These are phyloP conservation scores for Spilarctia lutea DNA, from an alignment of 2,888 invertebrate genomes.

Conservation along the genomic window DNA sequence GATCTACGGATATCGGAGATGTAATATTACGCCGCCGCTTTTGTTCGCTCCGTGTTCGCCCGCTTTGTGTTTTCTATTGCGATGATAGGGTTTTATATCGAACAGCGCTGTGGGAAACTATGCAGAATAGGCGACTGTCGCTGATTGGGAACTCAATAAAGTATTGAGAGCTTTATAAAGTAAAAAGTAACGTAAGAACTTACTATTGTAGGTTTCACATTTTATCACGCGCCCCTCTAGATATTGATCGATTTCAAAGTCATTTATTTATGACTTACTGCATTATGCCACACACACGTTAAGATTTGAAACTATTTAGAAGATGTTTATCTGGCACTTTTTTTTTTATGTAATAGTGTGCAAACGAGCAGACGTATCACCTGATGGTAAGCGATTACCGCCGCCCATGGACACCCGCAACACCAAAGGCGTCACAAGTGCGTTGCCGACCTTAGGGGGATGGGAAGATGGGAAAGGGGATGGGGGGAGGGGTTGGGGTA, in stretches of 20 bases:
- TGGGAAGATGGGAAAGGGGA: no score
- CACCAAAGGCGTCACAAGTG: no score
- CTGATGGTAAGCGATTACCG: no score
- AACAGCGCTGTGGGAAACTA: conserved; percentile 57
- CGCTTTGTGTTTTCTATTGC: conserved; percentile 64
- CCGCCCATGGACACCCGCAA: no score
- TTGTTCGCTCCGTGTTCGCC: conserved; percentile 56
- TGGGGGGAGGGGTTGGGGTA: no score
- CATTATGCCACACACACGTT: no score
- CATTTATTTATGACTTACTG: not conserved
- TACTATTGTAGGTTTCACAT: conserved; percentile 25
- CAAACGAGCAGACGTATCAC: no score
- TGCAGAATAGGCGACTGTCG: conserved; percentile 25
- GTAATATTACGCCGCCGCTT: conserved; percentile 73
- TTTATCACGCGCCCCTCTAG: not conserved
- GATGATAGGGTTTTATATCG: conserved; percentile 61
- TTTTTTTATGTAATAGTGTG: no score
- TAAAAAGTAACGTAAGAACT: conserved; percentile 37
- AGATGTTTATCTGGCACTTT: no score
- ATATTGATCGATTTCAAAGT: not conserved
- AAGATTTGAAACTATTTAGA: no score
- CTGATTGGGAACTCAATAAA: conserved; percentile 26
- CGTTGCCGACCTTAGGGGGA: no score
- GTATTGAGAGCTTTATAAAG: conserved; percentile 13
- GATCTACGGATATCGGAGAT: conserved; percentile 78